Base-by-base conservation (phyloP, 2,888 invertebrate genomes). In the Macrophya alboannulata region DNA sequence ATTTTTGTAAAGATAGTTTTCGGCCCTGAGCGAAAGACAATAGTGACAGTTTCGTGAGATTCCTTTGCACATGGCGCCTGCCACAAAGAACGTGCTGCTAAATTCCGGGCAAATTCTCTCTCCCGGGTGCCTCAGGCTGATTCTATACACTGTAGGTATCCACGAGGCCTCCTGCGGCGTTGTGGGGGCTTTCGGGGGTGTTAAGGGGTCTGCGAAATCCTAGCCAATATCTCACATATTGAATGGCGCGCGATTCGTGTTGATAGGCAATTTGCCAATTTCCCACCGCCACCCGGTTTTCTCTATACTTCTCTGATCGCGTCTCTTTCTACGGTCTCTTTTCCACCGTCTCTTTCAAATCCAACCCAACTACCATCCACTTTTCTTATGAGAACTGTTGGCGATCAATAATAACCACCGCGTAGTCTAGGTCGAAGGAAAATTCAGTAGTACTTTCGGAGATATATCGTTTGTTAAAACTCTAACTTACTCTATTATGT, bases 181-280 rank as follows among this genome's bases (percentile, higher is more conserved):
- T 25, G 68, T 48, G 81, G 48, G 48, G 59, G 65, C 68, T 48
- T 65, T 48, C 37, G 21, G 51, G 59, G 25, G 68, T 71, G 83
- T 71, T 48, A 31, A 68, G 51, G 83, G 83, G 83, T 48, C 48
- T 83, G 43, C 65, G 68, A 68, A 83, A 83, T 83, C 83, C 83
- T 83, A 25, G 83, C 83, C 89, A 88, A 90, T 89, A 89, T 90
- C 88, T 90, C 88, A 86, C 88, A 88, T 90, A 90, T 90, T 88
- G 90, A 90, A 90, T 89, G 89, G 88, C 87, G 87, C 87, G 87
- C 88, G 89, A 90, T 90, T 89, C 89, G 87, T 86, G 88, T 89
- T 90, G 90, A 90, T 90, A 88, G 89, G 88, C 89, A 89, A 90
- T 90, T 90, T 89, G 88, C 89, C 90, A 89, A 90, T 90, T 89